These are phyloP conservation scores for Ichneumoninae sp. DNA, from an alignment of 2,888 invertebrate genomes.

Conservation along the genomic window DNA sequence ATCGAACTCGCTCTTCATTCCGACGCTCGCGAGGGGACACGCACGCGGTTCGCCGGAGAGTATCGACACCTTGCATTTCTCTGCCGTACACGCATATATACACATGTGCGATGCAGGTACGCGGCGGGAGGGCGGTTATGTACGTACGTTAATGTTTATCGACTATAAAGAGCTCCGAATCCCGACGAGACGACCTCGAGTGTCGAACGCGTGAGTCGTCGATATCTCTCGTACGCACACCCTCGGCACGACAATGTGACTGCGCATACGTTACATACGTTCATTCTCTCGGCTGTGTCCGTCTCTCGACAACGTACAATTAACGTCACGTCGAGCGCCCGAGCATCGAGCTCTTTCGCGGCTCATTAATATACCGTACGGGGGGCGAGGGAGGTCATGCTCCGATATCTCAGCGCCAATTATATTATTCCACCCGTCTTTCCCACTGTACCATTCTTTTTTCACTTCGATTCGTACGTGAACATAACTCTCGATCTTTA, in stretches of 20 bases:
- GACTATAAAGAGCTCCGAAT: conserved; percentile 52
- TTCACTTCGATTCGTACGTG: conserved; percentile 14
- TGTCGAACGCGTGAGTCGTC: conserved; percentile 57
- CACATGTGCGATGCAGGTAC: background rate
- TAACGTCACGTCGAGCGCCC: conserved; percentile 47
- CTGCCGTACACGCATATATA: conserved; percentile 9
- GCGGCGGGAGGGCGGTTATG: conserved; percentile 12
- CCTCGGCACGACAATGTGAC: conserved; percentile 19
- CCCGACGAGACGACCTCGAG: conserved; percentile 44
- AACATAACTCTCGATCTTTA: too few species aligned
- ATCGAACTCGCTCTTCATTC: conserved; percentile 52
- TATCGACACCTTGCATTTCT: conserved; percentile 40
- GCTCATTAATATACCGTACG: conserved; percentile 52
- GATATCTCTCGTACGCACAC: conserved; percentile 23
- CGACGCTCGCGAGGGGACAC: conserved; percentile 61
- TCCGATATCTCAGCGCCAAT: conserved; percentile 21
- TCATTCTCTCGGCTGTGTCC: conserved; percentile 24
- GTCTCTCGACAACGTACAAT: conserved; percentile 46
- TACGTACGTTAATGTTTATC: conserved; percentile 48
- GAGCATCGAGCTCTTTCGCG: conserved; percentile 53
- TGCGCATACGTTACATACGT: background rate
- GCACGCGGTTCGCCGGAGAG: conserved; percentile 36
- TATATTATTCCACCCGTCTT: conserved; percentile 23
- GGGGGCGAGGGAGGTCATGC: background rate
- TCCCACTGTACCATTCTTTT: background rate